Evolutionary conservation across 2,888 invertebrate genomes (phyloP).

Genomic region (Drosophila meridionalis): DNA sequence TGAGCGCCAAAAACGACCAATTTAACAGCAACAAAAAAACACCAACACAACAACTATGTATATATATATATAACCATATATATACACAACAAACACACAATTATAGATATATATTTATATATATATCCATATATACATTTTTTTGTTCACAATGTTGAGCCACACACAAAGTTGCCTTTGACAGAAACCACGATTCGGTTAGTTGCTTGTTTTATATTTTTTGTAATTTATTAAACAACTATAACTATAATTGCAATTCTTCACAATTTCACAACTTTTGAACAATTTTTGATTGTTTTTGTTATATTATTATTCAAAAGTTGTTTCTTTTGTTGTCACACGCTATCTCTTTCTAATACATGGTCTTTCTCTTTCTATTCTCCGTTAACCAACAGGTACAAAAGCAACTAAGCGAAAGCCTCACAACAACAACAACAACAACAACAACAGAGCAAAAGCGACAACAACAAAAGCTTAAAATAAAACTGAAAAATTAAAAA

Average conservation of each 20-base stretch:
- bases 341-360: conserved; percentile 44
- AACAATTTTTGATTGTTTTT: background rate
- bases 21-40: conserved; percentile 38
- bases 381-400: conserved; percentile 47
- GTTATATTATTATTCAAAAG: background rate
- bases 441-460: conserved; percentile 26
- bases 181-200: conserved; percentile 49
- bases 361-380: conserved; percentile 31
- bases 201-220: conserved; percentile 42
- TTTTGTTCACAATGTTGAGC: conserved; percentile 43
- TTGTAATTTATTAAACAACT: conserved; percentile 8
- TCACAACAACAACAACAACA: conserved; percentile 14
- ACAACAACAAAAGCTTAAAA: conserved; percentile 25
- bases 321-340: background rate
- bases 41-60: conserved; percentile 43
- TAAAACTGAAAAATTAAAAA: conserved; percentile 7
- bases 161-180: conserved; percentile 34
- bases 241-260: background rate
- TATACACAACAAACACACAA: conserved; percentile 20
- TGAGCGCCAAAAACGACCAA: conserved; percentile 61
- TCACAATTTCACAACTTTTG: background rate
- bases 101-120: conserved; percentile 13
- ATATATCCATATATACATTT: conserved; percentile 13
- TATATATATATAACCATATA: conserved; percentile 16
- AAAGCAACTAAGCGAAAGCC: conserved; percentile 50